A percentile compares a stretch with the other conserved stretches of the same genome.
Conservation (phyloP, 1,140 invertebrate genomes). For the Atta colombica region DNA sequence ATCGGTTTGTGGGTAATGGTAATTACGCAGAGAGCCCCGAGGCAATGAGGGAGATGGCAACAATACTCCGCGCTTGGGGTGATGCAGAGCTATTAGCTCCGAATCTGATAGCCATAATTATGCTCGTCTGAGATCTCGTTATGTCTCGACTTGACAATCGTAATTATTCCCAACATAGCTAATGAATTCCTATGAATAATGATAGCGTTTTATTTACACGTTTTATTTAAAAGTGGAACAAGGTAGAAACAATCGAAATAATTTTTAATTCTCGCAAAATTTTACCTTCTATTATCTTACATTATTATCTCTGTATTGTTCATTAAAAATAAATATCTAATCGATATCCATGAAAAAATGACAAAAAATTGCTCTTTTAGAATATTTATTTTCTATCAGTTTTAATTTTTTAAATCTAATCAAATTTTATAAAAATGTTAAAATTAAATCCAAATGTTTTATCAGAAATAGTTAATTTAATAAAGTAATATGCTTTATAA, state of each 20-base stretch:
- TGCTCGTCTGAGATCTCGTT: conserved; percentile 63
- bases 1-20: conserved; percentile 81
- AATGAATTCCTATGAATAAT: conserved; percentile 57
- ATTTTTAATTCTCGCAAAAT: neutral
- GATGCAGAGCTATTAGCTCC: conserved; percentile 76
- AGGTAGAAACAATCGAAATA: neutral
- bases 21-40: conserved; percentile 78
- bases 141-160: conserved; percentile 57
- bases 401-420: neutral
- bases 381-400: neutral
- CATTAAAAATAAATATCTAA: conserved; percentile 1
- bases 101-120: conserved; percentile 80
- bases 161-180: conserved; percentile 68
- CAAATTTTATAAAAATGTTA: neutral
- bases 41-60: conserved; percentile 76
- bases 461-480: neutral
- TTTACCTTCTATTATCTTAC: neutral
- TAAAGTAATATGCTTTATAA: neutral
- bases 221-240: neutral
- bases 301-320: neutral
- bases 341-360: neutral
- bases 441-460: neutral
- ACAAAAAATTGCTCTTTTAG: neutral
- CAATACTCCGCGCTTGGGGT: conserved; percentile 73
- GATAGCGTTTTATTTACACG: conserved; percentile 30